Base-by-base conservation (phyloP, 2,797 vertebrate species). In the Falco concolor region DNA sequence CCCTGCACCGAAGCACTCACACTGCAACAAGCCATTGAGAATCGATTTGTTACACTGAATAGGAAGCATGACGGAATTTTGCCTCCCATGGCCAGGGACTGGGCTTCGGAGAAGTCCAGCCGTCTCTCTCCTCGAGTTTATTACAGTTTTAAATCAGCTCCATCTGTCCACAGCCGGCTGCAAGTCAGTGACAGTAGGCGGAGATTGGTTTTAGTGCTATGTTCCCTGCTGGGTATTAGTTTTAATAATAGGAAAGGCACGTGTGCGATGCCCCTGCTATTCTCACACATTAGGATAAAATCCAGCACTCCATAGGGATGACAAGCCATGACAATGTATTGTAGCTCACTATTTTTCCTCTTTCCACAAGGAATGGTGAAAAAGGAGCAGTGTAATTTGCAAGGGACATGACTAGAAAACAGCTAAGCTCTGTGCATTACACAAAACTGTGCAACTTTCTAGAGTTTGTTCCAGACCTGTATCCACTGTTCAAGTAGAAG, bases 41-140 rank as follows among this genome's bases (percentile, higher is more conserved):
- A 98, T 98, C 97, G 86, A 98, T 98, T 98, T 97, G 98, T 97
- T 97, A 61, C 96, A 97, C 88, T 74, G 85, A 94, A 95, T 79
- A 96, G 97, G 91, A 97, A 98, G 97, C 98, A 97, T 97, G 97
- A 97, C 97, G 67, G 97, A 98, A 98, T 97, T 92, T 84, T 97
- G 96, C 96, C 97, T 98, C 97, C 97, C 96, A 97, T 95, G 96
- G 96, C 97, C 96, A 95, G 92, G 91, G 91, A 77, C 90, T 8
- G 11, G 59, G 91, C 96, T 97, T 73, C 5, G 64, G 93, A 96
- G 87, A 87, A 97, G 96, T 84, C 78, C 93, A 96, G 95, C 53
- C 82, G 70, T 45, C 96, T 96, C 95, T 63, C 93, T 88, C 63
- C 84, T 76, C 22, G 12, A 95, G 76, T 96, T 97, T 95, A 95